Evolutionary conservation across 2,113 vertebrate species (phyloP).

Genomic region (Tautogolabrus adspersus): DNA sequence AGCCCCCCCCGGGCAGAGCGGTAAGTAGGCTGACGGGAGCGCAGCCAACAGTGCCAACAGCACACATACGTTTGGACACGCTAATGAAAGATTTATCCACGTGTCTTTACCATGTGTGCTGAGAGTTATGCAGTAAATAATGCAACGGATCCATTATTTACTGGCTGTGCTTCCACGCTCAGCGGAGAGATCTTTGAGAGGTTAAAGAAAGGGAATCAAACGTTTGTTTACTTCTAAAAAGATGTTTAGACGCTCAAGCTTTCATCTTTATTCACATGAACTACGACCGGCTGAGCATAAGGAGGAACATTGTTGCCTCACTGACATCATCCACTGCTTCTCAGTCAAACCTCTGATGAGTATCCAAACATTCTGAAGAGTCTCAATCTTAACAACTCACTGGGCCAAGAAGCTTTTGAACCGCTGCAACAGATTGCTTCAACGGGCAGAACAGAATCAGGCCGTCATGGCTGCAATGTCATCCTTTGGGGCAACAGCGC

Average conservation of each 20-base stretch:
- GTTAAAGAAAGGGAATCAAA: background rate
- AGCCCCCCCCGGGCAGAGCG: background rate
- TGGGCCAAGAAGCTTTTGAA: too few species aligned
- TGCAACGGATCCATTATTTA: constrained; percentile 21
- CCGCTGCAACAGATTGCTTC: too few species aligned
- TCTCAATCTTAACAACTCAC: too few species aligned
- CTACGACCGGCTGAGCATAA: too few species aligned
- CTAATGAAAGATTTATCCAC: constrained; percentile 27
- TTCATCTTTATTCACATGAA: too few species aligned
- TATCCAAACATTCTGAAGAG: too few species aligned
- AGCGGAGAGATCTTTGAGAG: background rate
- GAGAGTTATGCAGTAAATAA: constrained; percentile 32
- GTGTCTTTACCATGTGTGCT: background rate
- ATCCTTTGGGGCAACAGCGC: too few species aligned
- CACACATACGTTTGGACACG: background rate
- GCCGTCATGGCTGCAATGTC: too few species aligned
- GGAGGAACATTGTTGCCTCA: too few species aligned
- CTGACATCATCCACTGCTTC: too few species aligned
- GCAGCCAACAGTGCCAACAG: constrained; percentile 1
- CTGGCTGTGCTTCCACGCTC: background rate
- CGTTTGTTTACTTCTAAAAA: background rate
- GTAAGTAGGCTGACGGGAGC: constrained; percentile 11
- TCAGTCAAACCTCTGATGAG: too few species aligned
- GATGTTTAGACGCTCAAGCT: background rate
- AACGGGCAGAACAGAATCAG: too few species aligned